Evolutionary conservation across 1,140 invertebrate species (phyloP).

Genomic region (Hycleus cichorii): DNA sequence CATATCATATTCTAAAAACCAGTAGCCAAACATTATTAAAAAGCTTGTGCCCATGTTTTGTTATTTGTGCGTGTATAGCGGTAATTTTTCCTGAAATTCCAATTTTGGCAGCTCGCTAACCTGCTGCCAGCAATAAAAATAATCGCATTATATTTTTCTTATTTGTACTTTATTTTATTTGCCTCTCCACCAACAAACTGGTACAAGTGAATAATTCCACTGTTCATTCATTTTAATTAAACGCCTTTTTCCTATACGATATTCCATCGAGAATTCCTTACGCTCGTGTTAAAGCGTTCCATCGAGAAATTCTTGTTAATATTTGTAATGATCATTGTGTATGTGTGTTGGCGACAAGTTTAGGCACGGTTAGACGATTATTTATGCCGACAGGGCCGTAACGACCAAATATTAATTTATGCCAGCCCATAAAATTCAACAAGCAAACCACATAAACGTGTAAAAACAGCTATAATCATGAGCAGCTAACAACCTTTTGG

Average conservation of each 20-base stretch:
- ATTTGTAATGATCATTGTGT: not conserved
- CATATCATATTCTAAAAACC: constrained; percentile 19
- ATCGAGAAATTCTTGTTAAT: not conserved
- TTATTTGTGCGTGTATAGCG: constrained; percentile 7
- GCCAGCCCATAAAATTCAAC: constrained; percentile 36
- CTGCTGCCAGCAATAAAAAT: constrained; percentile 2
- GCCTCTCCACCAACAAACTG: too few species aligned
- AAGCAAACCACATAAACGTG: constrained; percentile 40
- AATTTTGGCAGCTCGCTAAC: constrained; percentile 2
- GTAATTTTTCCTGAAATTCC: constrained; percentile 14
- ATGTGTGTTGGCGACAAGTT: not conserved
- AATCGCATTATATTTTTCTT: too few species aligned
- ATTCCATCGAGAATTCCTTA: too few species aligned
- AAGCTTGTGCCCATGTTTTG: not conserved
- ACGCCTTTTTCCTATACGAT: too few species aligned
- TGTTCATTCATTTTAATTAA: too few species aligned
- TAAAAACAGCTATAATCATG: constrained; percentile 42
- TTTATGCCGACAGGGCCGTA: constrained; percentile 21
- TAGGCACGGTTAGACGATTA: constrained; percentile 24
- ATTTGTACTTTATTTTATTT: too few species aligned
- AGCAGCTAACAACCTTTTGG: constrained; percentile 37
- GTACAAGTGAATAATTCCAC: too few species aligned
- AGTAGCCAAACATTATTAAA: constrained; percentile 6
- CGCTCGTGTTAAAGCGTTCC: too few species aligned
- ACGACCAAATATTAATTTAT: constrained; percentile 35